Percentiles rank a stretch among this genome's conserved stretches.
phyloP scores from a whole-genome alignment of 1,140 invertebrate genomes.

The Maniola jurtina region DNA sequence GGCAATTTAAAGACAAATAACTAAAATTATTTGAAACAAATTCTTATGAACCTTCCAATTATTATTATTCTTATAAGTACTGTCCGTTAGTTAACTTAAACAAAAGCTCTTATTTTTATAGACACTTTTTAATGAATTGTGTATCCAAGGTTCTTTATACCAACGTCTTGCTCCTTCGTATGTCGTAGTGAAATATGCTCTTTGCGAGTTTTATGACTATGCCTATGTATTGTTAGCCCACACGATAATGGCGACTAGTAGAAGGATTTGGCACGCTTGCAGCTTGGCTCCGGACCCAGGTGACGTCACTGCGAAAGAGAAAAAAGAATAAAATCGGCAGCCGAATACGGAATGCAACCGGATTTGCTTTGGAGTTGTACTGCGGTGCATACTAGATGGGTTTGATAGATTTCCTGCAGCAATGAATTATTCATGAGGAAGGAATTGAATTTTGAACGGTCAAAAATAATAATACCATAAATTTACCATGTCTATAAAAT shows the following conservation, averaged over 20 bases:
- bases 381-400: conserved; percentile 16
- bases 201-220: conserved; percentile 16
- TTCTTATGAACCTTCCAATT: no score
- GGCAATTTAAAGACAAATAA: no score
- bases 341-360: conserved; percentile 31
- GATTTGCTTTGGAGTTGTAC: conserved; percentile 28
- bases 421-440: conserved; percentile 17
- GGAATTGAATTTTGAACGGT: background rate
- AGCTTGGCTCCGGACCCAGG: conserved; percentile 58
- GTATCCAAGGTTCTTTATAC: no score
- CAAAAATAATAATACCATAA: no score
- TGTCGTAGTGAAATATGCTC: conserved; percentile 17
- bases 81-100: no score
- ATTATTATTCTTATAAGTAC: no score
- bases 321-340: conserved; percentile 35
- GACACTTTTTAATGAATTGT: background rate
- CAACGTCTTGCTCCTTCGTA: conserved; percentile 1
- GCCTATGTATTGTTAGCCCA: conserved; percentile 64
- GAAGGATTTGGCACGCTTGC: conserved; percentile 55
- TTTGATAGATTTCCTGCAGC: conserved; percentile 23
- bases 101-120: background rate
- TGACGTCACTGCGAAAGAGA: conserved; percentile 63
- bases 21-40: no score
- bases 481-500: no score
- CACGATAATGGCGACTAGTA: conserved; percentile 52